These are phyloP conservation scores for Zaprionus nigranus DNA, from an alignment of 1,140 invertebrate species.

Conservation along the genomic window DNA sequence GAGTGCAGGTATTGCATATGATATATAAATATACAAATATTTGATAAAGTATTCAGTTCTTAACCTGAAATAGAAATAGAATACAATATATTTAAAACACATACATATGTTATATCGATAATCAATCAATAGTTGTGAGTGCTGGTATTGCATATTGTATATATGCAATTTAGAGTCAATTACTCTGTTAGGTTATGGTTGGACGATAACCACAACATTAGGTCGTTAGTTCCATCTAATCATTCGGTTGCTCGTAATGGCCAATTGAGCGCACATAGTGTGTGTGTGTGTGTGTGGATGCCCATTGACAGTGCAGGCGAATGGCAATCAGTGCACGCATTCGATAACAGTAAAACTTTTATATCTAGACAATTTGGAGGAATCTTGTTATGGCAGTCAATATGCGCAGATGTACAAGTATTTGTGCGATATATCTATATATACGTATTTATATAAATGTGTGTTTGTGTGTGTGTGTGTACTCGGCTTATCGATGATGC, in stretches of 20 bases:
- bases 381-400: constrained; percentile 20
- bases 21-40: neutral
- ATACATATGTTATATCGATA: neutral
- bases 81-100: too few species aligned
- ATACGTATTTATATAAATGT: neutral
- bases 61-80: too few species aligned
- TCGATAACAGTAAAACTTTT: constrained; percentile 30
- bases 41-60: too few species aligned
- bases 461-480: constrained; percentile 11
- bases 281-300: neutral
- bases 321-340: constrained; percentile 26
- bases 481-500: constrained; percentile 41
- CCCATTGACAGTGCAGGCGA: constrained; percentile 12
- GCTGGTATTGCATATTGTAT: neutral
- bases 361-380: constrained; percentile 29
- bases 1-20: neutral
- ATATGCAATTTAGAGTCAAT: neutral
- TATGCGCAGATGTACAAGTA: constrained; percentile 1
- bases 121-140: neutral
- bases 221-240: neutral
- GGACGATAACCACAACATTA: neutral
- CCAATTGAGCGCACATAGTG: constrained; percentile 1
- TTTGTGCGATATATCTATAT: constrained; percentile 1
- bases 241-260: neutral
- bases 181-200: neutral